These are phyloP conservation scores for Listrodromus nycthemerus DNA, from an alignment of 2,888 invertebrate species.

Conservation along the genomic window DNA sequence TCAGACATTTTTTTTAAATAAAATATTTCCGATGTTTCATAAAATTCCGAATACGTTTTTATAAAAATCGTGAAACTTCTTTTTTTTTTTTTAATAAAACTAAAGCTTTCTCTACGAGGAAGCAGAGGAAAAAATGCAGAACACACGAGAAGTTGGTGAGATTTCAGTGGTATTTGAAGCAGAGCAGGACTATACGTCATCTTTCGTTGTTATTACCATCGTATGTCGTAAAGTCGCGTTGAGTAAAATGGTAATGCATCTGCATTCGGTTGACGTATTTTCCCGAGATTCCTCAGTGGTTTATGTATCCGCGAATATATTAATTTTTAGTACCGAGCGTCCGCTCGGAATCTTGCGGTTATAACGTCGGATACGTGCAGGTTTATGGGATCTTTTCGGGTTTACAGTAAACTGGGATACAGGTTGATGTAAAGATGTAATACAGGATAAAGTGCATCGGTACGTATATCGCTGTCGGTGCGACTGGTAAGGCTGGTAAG, in stretches of 20 bases:
- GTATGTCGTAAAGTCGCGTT: constrained; percentile 25
- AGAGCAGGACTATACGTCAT: constrained; percentile 1
- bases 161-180: constrained; percentile 7
- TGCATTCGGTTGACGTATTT: constrained; percentile 44
- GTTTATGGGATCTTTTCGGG: constrained; percentile 47
- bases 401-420: constrained; percentile 37
- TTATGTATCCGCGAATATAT: constrained; percentile 57
- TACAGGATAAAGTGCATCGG: constrained; percentile 9
- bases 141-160: neutral
- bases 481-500: neutral
- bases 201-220: constrained; percentile 31
- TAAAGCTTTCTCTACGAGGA: too few relatives aligned
- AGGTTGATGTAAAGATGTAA: constrained; percentile 26
- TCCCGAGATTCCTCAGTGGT: constrained; percentile 39
- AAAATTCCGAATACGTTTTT: too few relatives aligned
- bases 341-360: constrained; percentile 7
- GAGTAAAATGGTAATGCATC: constrained; percentile 25
- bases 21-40: too few relatives aligned
- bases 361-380: constrained; percentile 29
- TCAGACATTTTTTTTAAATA: neutral
- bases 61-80: neutral
- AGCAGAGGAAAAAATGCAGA: neutral
- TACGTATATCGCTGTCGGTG: constrained; percentile 3
- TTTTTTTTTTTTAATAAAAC: too few relatives aligned
- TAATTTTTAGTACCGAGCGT: constrained; percentile 52